Evolutionary conservation across 2,113 vertebrate genomes (phyloP), one percentile per base, ranked within the genome.

Genomic region (Laticauda laticaudata): DNA sequence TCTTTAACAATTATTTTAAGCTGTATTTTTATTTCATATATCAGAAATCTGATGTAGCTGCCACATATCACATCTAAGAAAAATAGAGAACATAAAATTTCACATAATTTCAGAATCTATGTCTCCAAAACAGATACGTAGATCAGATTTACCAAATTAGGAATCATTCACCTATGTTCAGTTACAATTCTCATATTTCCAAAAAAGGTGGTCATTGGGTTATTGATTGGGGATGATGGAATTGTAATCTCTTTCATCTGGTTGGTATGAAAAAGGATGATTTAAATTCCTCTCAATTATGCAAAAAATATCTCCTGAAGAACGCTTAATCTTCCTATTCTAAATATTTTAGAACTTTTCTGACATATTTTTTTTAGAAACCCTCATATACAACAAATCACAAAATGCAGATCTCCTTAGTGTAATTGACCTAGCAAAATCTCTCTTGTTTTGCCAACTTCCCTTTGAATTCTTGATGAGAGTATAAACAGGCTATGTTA

Each of bases 401-500:
- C 69, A 81, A 81, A 81, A 21, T 34, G 39, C 75, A 81, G 7
- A 43, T 81, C 75, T 81, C 34, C 34, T 81, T 8, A 81, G 7
- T 39, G 34, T 10, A 43, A 43, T 18, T 87, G 45, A 51, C 51
- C n/a, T 24, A 20, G 87, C 11, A 94, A 89, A 86, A 87, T 7
- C 88, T 89, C 92, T 93, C 54, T 12, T 87, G 23, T 24, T 10
- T 56, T 93, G 75, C 61, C 88, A 92, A 92, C 24, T 64, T 21
- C n/a, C 53, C 86, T 93, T 61, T 86, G 45, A 14, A 64, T 86
- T 89, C 48, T 87, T 43, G 56, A 23, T 64, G 56, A 64, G 45
- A 24, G 15, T 9, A 4, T 57, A 75, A 92, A 86, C 29, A 90
- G 45, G 56, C 23, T 87, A 43, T 55, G 56, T 45, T 24, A 51